A percentile compares a stretch with the other conserved stretches of the same genome.
phyloP scores from a whole-genome alignment of 37 sponge, comb jelly and placozoan species.

The Theonella swinhoei region DNA sequence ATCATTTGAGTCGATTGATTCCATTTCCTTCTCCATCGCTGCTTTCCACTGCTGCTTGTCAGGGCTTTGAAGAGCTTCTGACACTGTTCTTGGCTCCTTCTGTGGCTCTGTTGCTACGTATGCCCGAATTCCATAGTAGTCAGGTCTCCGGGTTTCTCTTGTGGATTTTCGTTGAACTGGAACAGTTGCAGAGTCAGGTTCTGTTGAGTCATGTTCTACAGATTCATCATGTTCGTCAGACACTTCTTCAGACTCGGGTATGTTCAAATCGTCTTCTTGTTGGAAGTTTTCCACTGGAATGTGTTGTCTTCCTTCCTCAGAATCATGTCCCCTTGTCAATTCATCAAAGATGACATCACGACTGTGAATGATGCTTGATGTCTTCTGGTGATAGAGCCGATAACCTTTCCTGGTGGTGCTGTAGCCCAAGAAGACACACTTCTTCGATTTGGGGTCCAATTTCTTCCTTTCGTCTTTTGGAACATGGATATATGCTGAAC shows the following conservation, averaged over 20 bases:
- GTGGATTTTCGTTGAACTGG: slow-evolving; percentile 21
- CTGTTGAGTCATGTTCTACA: slow-evolving; percentile 3
- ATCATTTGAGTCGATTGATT: slow-evolving; percentile 13
- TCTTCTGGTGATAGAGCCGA: slow-evolving; percentile 39
- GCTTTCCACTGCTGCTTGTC: slow-evolving; percentile 13
- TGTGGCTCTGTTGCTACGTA: not conserved
- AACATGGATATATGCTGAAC: slow-evolving; percentile 37
- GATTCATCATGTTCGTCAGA: not conserved
- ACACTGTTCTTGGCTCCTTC: slow-evolving; percentile 13
- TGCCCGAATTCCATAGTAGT: slow-evolving; percentile 38
- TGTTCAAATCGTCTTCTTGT: slow-evolving; percentile 18
- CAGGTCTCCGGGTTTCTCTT: slow-evolving; percentile 35
- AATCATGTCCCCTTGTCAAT: slow-evolving; percentile 25
- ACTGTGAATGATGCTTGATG: slow-evolving; percentile 33
- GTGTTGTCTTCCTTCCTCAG: slow-evolving; percentile 12
- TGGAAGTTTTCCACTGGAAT: slow-evolving; percentile 17
- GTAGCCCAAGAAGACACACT: slow-evolving; percentile 45
- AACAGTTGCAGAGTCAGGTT: not conserved
- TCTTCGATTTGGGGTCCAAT: slow-evolving; percentile 54
- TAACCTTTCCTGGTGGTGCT: slow-evolving; percentile 48
- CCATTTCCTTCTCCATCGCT: slow-evolving; percentile 14
- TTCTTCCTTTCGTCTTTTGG: slow-evolving; percentile 54
- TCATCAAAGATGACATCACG: slow-evolving; percentile 68
- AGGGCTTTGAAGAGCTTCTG: slow-evolving; percentile 19
- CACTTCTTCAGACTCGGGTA: not conserved